These are phyloP conservation scores for Tiliacea citrago DNA, from an alignment of 2,888 invertebrate species.

Conservation along the genomic window DNA sequence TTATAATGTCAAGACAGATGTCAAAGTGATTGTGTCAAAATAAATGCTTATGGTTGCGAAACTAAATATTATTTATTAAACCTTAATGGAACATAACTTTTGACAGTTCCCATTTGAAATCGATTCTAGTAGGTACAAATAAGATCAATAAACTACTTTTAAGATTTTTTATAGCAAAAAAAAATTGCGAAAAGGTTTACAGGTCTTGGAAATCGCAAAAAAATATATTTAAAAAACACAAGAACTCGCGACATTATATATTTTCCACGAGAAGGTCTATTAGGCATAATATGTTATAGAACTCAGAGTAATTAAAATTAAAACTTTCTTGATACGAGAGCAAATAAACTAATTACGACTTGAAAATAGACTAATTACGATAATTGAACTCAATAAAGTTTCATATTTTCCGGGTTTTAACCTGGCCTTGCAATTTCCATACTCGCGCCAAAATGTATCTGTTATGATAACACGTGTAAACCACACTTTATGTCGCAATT, in stretches of 20 bases:
- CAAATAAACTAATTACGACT: neutral
- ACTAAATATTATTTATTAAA: neutral
- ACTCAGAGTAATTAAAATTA: neutral
- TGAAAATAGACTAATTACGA: neutral
- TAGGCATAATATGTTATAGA: too few relatives aligned
- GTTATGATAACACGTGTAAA: constrained; percentile 52
- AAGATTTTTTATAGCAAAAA: too few relatives aligned
- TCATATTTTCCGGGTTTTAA: constrained; percentile 33
- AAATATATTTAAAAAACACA: neutral
- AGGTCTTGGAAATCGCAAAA: neutral
- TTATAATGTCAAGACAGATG: neutral
- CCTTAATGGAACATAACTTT: neutral
- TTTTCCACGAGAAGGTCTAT: neutral
- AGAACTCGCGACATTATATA: neutral
- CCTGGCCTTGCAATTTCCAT: constrained; percentile 46
- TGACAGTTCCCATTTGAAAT: neutral
- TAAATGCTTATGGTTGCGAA: neutral
- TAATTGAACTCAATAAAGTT: constrained; percentile 1
- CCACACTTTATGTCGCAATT: constrained; percentile 48
- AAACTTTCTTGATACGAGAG: neutral
- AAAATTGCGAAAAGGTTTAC: too few relatives aligned
- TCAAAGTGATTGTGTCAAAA: neutral
- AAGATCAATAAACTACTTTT: neutral
- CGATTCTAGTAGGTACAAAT: neutral
- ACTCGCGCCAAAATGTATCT: constrained; percentile 38